A percentile compares a stretch with the other conserved stretches of the same genome.
phyloP scores from a whole-genome alignment of 2,797 vertebrate species.

The Meda fulgida region DNA sequence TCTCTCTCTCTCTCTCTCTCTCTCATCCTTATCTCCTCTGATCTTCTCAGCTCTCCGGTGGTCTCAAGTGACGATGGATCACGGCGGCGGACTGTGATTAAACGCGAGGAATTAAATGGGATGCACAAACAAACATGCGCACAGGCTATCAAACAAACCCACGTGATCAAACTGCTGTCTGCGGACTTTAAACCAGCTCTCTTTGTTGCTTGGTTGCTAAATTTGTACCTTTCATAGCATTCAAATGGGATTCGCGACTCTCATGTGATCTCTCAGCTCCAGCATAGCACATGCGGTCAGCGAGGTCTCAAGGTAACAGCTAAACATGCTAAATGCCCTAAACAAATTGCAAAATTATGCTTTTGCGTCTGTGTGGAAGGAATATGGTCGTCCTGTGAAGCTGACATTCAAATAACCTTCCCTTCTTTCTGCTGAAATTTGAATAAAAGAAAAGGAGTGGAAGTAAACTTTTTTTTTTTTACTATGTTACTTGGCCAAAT shows the following conservation, averaged over 20 bases:
- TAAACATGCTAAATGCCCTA: conserved; percentile 67
- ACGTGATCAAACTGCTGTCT: conserved; percentile 1
- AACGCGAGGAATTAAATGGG: conserved; percentile 32
- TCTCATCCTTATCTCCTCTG: conserved; percentile 22
- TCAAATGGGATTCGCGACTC: not conserved
- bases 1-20: not conserved
- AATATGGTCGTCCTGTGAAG: conserved; percentile 67
- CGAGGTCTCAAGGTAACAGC: conserved; percentile 64
- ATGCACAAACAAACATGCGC: conserved; percentile 32
- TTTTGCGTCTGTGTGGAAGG: conserved; percentile 64
- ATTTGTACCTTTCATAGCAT: not conserved
- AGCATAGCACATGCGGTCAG: conserved; percentile 62
- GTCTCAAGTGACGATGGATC: conserved; percentile 47
- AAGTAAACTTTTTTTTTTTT: conserved; percentile 49
- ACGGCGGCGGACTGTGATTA: conserved; percentile 45
- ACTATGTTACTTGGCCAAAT: conserved; percentile 67
- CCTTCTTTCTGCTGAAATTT: conserved; percentile 67
- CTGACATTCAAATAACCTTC: conserved; percentile 82
- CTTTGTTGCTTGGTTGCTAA: not conserved
- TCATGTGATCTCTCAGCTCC: not conserved
- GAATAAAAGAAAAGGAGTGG: conserved; percentile 64
- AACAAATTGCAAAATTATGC: conserved; percentile 76
- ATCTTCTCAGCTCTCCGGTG: conserved; percentile 37
- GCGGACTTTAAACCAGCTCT: conserved; percentile 3
- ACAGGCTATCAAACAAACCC: conserved; percentile 41